Base-by-base conservation (phyloP, 1,140 invertebrate species). In the Diabrotica virgifera region DNA sequence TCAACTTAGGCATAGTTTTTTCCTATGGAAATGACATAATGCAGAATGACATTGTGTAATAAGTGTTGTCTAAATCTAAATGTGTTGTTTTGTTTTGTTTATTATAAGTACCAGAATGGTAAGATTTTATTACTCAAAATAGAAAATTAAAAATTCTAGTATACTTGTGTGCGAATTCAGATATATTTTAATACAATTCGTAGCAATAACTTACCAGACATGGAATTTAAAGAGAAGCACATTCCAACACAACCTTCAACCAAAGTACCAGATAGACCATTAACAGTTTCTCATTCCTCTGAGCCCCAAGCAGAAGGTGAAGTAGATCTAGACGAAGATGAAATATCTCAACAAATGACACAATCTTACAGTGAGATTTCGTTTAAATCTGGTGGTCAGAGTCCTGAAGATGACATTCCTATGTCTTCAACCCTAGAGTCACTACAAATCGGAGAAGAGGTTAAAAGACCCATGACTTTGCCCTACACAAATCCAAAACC, bases 361-460 rank as follows among this genome's bases (percentile, higher is more conserved):
- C 89, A 89, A n/a, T 93, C 90, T 2, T 92, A 92, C 72, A 90
- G 90, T 62, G 91, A 92, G 79, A 93, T 93, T 76, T 91, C 89
- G 2, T 90, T 91, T 70, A 85, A 91, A 76, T 89, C 89, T 5
- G 24, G 85, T n/a, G 85, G 85, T 40, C 80, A 86, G 78, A 81
- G 83, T 71, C 77, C 85, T 9, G 80, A 83, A 61, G 77, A 82
- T 51, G 72, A 77, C 67, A 55, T 46, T 37, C 63, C 67, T 7
- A 46, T 68, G 35, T 70, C 68, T 14, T 68, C 68, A 66, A 71
- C 69, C 8, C 59, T 76, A 51, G 74, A 76, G 64, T 67, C 73
- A 6, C 56, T 72, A 36, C 64, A 72, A 11, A 56, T 76, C 46
- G 54, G 70, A 52, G 73, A 77, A 36, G 71, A 75, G 12, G 71